phyloP scores from a whole-genome alignment of 2,888 invertebrate genomes.

The Eremobia ochroleuca region DNA sequence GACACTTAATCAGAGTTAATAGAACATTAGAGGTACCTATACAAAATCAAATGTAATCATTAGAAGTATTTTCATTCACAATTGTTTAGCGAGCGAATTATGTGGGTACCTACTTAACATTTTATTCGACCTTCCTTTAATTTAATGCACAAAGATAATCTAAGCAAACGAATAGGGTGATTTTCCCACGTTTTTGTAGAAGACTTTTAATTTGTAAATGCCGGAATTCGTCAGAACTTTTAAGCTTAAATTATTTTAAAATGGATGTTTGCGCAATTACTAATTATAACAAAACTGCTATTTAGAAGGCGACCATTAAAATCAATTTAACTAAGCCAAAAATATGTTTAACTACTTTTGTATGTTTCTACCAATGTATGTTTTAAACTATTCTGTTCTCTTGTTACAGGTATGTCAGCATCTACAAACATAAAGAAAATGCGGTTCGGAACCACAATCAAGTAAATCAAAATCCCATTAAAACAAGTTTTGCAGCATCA shows the following conservation, averaged over 20 bases:
- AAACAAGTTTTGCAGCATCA: conserved; percentile 28
- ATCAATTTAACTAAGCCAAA: too few species aligned
- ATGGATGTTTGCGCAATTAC: conserved; percentile 1
- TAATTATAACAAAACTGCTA: background rate
- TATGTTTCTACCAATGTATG: too few species aligned
- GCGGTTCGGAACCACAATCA: conserved; percentile 15
- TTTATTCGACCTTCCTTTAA: conserved; percentile 27
- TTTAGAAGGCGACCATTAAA: background rate
- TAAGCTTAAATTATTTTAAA: conserved; percentile 23
- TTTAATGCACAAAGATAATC: conserved; percentile 15
- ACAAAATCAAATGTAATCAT: background rate
- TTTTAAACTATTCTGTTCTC: conserved; percentile 1
- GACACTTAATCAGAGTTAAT: conserved; percentile 21
- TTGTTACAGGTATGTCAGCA: conserved; percentile 56
- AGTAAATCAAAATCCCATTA: conserved; percentile 38
- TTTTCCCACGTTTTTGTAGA: conserved; percentile 55
- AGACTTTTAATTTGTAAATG: conserved; percentile 35
- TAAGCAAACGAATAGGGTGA: conserved; percentile 25
- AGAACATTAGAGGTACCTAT: background rate
- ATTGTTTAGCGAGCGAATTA: conserved; percentile 39
- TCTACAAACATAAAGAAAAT: conserved; percentile 15
- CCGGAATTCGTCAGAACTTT: conserved; percentile 19
- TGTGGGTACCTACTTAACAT: conserved; percentile 24
- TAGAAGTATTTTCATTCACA: conserved; percentile 24
- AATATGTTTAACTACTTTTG: too few species aligned